phyloP scores from a whole-genome alignment of 2,888 invertebrate genomes.

The Cancer borealis region DNA sequence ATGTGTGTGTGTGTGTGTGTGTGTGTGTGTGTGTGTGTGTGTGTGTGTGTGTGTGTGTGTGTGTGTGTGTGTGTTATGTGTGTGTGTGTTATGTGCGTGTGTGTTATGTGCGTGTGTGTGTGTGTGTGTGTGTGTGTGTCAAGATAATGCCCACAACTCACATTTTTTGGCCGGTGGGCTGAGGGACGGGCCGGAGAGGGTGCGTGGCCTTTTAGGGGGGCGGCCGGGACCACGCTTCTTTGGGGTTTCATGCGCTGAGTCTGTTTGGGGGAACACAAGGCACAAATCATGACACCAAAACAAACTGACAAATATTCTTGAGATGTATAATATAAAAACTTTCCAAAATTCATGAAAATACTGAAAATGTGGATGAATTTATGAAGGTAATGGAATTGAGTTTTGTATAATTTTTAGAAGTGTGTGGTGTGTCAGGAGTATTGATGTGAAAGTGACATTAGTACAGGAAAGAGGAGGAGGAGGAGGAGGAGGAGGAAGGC shows the following conservation, averaged over 20 bases:
- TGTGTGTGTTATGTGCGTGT: neutral
- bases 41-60: neutral
- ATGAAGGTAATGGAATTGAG: no score
- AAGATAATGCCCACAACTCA: neutral
- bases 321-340: no score
- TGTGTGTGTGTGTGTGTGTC: neutral
- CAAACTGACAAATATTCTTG: no score
- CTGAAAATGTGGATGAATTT: no score
- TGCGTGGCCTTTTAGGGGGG: conserved; percentile 66
- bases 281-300: no score
- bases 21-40: neutral
- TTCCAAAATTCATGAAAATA: no score
- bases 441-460: neutral
- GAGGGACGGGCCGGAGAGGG: conserved; percentile 56
- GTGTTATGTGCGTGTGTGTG: neutral
- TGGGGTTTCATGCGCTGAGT: conserved; percentile 65
- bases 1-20: neutral
- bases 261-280: neutral
- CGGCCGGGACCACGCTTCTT: conserved; percentile 68
- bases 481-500: neutral
- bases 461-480: neutral
- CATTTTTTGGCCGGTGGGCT: conserved; percentile 64
- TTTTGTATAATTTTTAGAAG: no score
- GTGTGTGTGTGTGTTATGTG: neutral
- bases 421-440: neutral